These are phyloP conservation scores for Platygyra sinensis DNA, from an alignment of 64 coral and sea anemone genomes.

Conservation along the genomic window DNA sequence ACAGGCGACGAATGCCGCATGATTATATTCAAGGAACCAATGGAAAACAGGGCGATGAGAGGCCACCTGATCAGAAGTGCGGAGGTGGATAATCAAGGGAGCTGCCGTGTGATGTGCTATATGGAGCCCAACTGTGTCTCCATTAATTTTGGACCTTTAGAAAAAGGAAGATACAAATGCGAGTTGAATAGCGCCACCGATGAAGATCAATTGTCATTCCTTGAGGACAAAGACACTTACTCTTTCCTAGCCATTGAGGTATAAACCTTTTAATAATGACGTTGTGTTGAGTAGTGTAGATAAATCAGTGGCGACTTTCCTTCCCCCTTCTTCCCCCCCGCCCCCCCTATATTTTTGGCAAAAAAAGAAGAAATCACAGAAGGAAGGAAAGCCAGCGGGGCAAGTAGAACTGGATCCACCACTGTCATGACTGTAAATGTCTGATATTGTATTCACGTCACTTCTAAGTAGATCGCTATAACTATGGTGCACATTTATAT, in stretches of 20 bases:
- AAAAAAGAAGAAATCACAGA: no score
- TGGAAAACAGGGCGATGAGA: neutral
- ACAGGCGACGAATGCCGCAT: neutral
- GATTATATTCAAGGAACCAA: neutral
- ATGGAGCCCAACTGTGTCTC: conserved; percentile 16
- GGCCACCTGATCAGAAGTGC: neutral
- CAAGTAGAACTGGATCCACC: no score
- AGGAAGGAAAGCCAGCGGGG: no score
- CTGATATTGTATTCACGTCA: no score
- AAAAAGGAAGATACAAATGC: neutral
- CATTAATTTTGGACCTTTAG: neutral
- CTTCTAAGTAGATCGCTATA: no score
- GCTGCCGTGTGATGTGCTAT: neutral
- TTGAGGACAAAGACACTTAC: neutral
- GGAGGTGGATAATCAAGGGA: neutral
- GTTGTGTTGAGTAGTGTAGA: neutral
- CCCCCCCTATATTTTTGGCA: no score
- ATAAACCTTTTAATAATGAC: neutral
- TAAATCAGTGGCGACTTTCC: no score
- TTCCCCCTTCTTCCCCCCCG: no score
- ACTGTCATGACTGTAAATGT: no score
- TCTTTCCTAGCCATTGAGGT: neutral
- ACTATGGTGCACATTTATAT: no score
- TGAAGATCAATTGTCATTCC: neutral
- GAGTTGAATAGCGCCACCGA: conserved; percentile 13